Evolutionary conservation across 2,888 invertebrate species (phyloP), one percentile per base, ranked within the genome.

Genomic region (Eristalis intricaria): DNA sequence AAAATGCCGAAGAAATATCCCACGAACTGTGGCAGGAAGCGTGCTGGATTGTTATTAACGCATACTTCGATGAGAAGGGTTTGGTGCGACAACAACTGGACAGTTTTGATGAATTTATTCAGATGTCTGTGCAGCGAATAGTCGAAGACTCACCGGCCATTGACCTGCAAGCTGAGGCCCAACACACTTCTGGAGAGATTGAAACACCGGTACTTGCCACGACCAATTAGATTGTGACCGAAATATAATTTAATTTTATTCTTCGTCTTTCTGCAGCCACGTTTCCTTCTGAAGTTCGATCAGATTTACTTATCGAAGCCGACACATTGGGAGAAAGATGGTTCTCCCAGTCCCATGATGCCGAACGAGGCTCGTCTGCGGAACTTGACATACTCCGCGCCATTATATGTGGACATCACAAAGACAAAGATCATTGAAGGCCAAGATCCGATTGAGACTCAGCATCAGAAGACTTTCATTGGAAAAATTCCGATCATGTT

Each of bases 291-390:
- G 8, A 99, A 99, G 93, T 99, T 99, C 93, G 99, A 99, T 93
- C 99, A 99, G 94, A 99, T 99, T 92, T 99, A 99, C 92, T 93
- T 99, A 64, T 99, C 99, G 0, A 99, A 99, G 93, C 99, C 99
- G 2, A 99, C 99, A 8, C 99, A 99, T 94, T 99, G 99, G 99
- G 99, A 99, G 93, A 99, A 99, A 94, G 99, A 99, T 94, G 99
- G 99, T 91, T 98, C 99, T 0, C 99, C 99, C 15, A 97, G 98
- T 80, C 99, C 99, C 82, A 99, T 99, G 99, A 99, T 99, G 99
- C 99, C 99, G 0, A 99, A 99, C 91, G 99, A 99, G 94, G 99
- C 99, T 4, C 95, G 99, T 87, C 95, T 99, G 74, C 95, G 99
- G 81, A 99, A 99, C 94, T 94, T 99, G 58, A 99, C 99, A 0